These are phyloP conservation scores for Calycopis cecrops DNA, from an alignment of 1,140 invertebrate genomes.

Conservation along the genomic window DNA sequence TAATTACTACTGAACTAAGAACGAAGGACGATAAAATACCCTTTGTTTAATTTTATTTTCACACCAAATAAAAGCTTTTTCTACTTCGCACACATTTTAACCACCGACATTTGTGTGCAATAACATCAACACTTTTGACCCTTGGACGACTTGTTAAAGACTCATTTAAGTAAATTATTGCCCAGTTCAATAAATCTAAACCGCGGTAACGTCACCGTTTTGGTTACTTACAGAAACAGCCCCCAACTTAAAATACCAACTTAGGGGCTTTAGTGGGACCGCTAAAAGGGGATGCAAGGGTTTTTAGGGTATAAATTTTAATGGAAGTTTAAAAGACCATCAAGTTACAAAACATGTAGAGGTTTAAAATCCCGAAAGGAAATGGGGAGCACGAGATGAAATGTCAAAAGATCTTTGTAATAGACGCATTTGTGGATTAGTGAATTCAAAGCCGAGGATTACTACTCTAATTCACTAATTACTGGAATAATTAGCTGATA, in stretches of 20 bases:
- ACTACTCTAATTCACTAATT: not conserved
- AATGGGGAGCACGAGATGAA: not conserved
- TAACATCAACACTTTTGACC: not conserved
- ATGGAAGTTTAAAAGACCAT: constrained; percentile 12
- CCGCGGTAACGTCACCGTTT: constrained; percentile 1
- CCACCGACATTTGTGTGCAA: not conserved
- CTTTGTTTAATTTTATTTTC: no score
- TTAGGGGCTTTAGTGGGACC: constrained; percentile 2
- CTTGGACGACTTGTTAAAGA: not conserved
- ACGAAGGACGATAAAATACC: no score
- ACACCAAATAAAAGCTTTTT: no score
- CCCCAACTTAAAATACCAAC: constrained; percentile 9
- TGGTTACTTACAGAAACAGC: constrained; percentile 10
- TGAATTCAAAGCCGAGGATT: not conserved
- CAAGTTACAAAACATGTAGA: constrained; percentile 4
- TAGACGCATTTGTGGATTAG: constrained; percentile 2
- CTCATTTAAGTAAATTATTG: constrained; percentile 7
- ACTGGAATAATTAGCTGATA: constrained; percentile 3
- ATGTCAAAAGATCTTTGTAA: constrained; percentile 4
- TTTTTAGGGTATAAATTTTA: constrained; percentile 12
- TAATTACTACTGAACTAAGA: no score
- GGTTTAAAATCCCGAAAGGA: constrained; percentile 4
- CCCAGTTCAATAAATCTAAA: constrained; percentile 9
- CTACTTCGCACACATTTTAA: no score
- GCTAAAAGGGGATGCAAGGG: constrained; percentile 10